These are phyloP conservation scores for Achatina immaculata DNA, from an alignment of 1,140 invertebrate genomes.

Conservation along the genomic window DNA sequence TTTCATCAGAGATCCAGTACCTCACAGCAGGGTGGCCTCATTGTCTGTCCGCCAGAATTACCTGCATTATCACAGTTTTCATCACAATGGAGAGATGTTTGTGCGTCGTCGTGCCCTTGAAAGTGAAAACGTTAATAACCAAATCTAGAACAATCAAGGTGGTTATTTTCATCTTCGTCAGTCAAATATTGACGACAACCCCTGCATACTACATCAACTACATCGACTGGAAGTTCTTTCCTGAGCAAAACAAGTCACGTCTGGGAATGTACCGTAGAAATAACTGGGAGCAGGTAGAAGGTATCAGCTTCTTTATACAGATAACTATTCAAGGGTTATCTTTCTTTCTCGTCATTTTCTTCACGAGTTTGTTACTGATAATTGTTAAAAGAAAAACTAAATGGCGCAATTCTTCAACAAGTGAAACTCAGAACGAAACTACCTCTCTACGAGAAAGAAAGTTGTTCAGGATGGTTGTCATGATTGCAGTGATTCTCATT, in stretches of 20 bases:
- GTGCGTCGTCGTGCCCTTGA: background rate
- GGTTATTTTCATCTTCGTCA: background rate
- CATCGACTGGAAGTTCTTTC: background rate
- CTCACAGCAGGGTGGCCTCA: slow-evolving; percentile 5
- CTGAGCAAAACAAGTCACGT: background rate
- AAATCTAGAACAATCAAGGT: background rate
- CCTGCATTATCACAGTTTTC: background rate
- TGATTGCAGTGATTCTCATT: background rate
- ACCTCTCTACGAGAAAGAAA: background rate
- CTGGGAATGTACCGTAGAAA: background rate
- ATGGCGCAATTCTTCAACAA: background rate
- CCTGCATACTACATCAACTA: background rate
- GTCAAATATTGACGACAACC: background rate
- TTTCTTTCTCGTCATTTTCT: background rate
- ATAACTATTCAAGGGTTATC: too few species aligned
- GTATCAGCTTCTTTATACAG: too few species aligned
- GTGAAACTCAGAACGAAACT: background rate
- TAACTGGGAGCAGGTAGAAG: background rate
- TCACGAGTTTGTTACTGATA: background rate
- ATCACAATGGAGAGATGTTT: slow-evolving; percentile 3
- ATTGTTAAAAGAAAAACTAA: background rate
- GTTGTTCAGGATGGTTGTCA: background rate
- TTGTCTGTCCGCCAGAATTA: background rate
- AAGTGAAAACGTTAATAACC: background rate
- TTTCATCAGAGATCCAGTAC: background rate